A percentile compares a stretch with the other conserved stretches of the same genome.
Conservation (phyloP, 2,888 invertebrate genomes). For the Poecilus cupreus region DNA sequence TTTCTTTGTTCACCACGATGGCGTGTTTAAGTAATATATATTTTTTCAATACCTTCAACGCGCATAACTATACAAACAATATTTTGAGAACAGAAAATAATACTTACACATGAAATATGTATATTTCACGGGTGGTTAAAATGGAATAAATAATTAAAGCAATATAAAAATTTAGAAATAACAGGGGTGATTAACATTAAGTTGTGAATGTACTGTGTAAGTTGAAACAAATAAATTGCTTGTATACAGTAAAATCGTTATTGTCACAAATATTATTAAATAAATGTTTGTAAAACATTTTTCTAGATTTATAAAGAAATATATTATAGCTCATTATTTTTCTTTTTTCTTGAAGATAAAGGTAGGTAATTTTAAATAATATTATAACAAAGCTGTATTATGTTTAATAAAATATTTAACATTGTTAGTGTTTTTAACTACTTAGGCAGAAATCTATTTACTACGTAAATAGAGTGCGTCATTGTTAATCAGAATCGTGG, state of each 20-base stretch:
- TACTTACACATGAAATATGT: conserved; percentile 60
- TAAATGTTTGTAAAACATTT: conserved; percentile 57
- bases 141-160: conserved; percentile 61
- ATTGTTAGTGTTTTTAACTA: background rate
- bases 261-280: conserved; percentile 48
- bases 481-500: too few relatives aligned
- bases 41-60: conserved; percentile 55
- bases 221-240: conserved; percentile 69
- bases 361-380: conserved; percentile 40
- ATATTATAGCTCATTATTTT: conserved; percentile 19
- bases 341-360: conserved; percentile 2
- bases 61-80: background rate
- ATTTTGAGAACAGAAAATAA: conserved; percentile 1
- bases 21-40: conserved; percentile 49
- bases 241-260: conserved; percentile 67
- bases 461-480: too few relatives aligned
- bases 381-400: conserved; percentile 17
- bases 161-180: conserved; percentile 57
- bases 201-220: conserved; percentile 72
- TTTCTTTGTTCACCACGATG: background rate
- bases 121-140: conserved; percentile 61
- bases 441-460: background rate
- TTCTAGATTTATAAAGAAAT: conserved; percentile 36
- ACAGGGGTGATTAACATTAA: conserved; percentile 64
- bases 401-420: conserved; percentile 30